Evolutionary conservation across 35 echinoderm and acorn worm genomes (phyloP).

Genomic region (Heliocidaris erythrogramma): DNA sequence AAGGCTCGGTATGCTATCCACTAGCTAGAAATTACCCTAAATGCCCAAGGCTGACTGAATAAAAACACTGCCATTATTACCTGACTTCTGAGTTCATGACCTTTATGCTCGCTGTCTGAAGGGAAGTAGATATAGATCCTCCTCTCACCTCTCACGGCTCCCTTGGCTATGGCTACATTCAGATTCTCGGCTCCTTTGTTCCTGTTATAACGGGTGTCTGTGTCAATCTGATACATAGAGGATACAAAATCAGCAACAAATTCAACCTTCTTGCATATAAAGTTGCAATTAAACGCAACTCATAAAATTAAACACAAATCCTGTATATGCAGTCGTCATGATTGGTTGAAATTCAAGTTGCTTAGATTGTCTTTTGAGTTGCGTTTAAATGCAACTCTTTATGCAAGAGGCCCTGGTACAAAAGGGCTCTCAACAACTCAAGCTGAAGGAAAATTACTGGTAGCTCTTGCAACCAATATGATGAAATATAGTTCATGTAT

Average conservation of each 20-base stretch:
- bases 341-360: not conserved
- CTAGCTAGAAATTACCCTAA: no score
- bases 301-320: not conserved
- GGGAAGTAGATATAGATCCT: constrained; percentile 41
- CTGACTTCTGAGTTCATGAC: constrained; percentile 34
- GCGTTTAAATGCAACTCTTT: no score
- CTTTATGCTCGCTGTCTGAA: constrained; percentile 11
- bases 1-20: no score
- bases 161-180: not conserved
- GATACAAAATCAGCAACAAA: not conserved
- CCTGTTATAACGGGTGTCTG: constrained; percentile 26
- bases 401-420: no score
- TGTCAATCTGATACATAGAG: not conserved
- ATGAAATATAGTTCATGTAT: no score
- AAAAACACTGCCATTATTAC: not conserved
- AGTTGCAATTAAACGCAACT: not conserved
- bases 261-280: not conserved
- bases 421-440: no score
- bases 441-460: no score
- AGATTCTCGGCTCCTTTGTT: constrained; percentile 30
- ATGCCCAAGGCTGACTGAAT: no score
- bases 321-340: not conserved
- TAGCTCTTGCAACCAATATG: no score
- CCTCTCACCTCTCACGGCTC: not conserved
- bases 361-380: no score